phyloP scores from a whole-genome alignment of 2,113 vertebrate genomes.

The Puma concolor region DNA sequence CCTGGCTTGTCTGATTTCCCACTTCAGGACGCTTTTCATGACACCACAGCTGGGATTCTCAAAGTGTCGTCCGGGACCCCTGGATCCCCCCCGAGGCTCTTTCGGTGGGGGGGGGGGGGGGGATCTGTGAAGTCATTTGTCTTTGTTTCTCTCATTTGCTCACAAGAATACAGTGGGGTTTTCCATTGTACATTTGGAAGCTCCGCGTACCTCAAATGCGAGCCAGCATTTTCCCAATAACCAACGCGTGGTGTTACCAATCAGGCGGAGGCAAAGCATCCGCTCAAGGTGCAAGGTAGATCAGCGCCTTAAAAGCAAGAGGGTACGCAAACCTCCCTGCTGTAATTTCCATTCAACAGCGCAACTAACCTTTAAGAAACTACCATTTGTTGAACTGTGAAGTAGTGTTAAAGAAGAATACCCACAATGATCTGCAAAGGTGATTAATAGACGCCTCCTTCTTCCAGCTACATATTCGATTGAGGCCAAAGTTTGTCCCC shows the following conservation, averaged over 20 bases:
- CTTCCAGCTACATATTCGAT: background rate
- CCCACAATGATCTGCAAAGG: background rate
- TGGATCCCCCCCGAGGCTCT: background rate
- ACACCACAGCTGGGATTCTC: background rate
- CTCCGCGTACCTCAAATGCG: background rate
- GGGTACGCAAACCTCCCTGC: background rate
- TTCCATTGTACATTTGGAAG: background rate
- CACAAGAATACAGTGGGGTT: background rate
- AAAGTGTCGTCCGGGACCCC: background rate
- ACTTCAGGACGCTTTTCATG: background rate
- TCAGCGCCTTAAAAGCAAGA: background rate
- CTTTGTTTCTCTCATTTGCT: background rate
- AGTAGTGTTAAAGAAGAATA: background rate
- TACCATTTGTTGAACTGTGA: conserved; percentile 4
- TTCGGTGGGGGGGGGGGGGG: background rate
- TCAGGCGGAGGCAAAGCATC: accelerated
- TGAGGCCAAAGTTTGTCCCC: background rate
- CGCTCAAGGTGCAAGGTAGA: background rate
- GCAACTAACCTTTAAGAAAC: background rate
- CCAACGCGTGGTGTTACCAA: background rate
- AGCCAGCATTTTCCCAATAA: background rate
- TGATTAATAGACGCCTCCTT: background rate
- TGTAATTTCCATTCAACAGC: background rate
- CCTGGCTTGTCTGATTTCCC: background rate
- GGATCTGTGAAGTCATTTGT: background rate